Evolutionary conservation across 1,140 invertebrate genomes (phyloP).

Genomic region (Drosophila eugracilis): DNA sequence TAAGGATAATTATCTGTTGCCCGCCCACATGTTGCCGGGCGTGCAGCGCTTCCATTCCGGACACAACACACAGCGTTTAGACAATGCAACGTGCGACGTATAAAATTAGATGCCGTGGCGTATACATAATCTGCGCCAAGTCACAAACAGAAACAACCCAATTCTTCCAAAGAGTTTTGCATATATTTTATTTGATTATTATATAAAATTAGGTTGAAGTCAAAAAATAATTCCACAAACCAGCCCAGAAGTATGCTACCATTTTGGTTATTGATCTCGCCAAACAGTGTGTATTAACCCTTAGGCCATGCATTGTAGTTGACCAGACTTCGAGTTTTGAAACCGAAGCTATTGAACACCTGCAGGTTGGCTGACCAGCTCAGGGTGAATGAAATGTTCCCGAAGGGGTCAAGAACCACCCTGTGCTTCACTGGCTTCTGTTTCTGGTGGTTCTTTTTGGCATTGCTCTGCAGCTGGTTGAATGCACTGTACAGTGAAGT

Average conservation of each 20-base stretch:
- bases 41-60: conserved; percentile 17
- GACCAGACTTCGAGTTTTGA: neutral
- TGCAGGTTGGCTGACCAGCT: conserved; percentile 59
- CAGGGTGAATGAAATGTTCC: conserved; percentile 52
- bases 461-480: conserved; percentile 1
- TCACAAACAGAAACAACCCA: conserved; percentile 36
- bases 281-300: conserved; percentile 34
- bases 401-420: conserved; percentile 52
- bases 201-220: conserved; percentile 27
- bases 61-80: conserved; percentile 10
- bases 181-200: conserved; percentile 30
- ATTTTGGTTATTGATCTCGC: neutral
- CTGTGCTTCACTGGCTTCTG: conserved; percentile 22
- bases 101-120: conserved; percentile 49
- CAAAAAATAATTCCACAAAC: neutral
- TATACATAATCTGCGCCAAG: conserved; percentile 40
- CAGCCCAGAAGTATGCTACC: conserved; percentile 36
- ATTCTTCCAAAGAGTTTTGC: neutral
- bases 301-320: conserved; percentile 13
- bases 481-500: conserved; percentile 19
- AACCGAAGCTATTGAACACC: conserved; percentile 36
- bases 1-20: conserved; percentile 21
- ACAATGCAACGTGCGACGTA: conserved; percentile 47
- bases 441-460: conserved; percentile 51
- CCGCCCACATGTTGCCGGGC: conserved; percentile 41